Percentiles rank a stretch among this genome's conserved stretches.
phyloP scores from a whole-genome alignment of 2,797 vertebrate genomes.

The Carapus acus region DNA sequence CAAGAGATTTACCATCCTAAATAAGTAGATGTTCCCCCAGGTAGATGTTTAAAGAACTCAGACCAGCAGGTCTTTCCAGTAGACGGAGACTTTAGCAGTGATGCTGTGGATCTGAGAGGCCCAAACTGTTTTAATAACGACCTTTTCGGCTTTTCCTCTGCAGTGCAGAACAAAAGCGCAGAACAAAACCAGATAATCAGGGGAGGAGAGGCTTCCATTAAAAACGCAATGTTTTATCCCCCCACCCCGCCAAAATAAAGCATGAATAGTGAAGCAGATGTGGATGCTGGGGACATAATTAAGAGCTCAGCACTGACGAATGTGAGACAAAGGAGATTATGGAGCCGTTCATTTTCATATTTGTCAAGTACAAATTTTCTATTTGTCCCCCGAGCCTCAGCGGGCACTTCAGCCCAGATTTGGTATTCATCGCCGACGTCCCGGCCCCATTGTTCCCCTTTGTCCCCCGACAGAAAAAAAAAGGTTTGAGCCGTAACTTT shows the following conservation, averaged over 20 bases:
- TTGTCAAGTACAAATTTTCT: conserved; percentile 13
- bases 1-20: too few species aligned
- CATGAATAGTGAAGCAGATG: conserved; percentile 4
- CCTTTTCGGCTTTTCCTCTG: not conserved
- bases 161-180: conserved; percentile 10
- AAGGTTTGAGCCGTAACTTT: conserved; percentile 34
- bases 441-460: conserved; percentile 12
- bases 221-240: conserved; percentile 4
- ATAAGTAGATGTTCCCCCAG: too few species aligned
- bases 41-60: too few species aligned
- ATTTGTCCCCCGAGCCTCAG: conserved; percentile 18
- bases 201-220: not conserved
- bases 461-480: conserved; percentile 29
- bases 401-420: conserved; percentile 29
- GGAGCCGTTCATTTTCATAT: conserved; percentile 23
- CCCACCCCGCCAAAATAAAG: conserved; percentile 4
- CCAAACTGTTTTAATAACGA: conserved; percentile 22
- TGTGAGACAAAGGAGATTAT: conserved; percentile 18
- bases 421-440: conserved; percentile 34
- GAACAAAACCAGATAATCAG: conserved; percentile 9
- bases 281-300: conserved; percentile 26
- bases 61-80: too few species aligned
- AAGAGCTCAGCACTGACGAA: conserved; percentile 24
- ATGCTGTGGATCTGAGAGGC: too few species aligned
- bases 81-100: too few species aligned